These are phyloP conservation scores for Drosophila littoralis DNA, from an alignment of 1,140 invertebrate genomes.

Conservation along the genomic window DNA sequence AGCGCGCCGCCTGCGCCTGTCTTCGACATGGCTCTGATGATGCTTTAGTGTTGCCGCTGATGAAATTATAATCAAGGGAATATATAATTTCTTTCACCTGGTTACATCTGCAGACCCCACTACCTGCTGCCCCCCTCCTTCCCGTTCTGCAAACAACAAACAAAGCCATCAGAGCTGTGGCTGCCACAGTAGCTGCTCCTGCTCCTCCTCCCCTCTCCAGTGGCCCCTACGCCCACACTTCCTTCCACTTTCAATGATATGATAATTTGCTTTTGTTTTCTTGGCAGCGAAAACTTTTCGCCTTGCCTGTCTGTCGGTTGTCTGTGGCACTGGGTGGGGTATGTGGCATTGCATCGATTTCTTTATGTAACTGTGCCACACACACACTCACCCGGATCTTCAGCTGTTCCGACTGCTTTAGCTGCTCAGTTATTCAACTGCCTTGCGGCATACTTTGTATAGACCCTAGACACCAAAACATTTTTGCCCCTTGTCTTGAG, in stretches of 20 bases:
- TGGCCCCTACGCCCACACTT: slow-evolving; percentile 22
- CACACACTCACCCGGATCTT: slow-evolving; percentile 16
- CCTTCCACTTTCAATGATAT: slow-evolving; percentile 68
- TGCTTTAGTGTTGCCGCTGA: slow-evolving; percentile 81
- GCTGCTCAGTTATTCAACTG: slow-evolving; percentile 37
- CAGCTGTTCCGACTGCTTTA: slow-evolving; percentile 13
- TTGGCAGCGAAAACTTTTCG: slow-evolving; percentile 55
- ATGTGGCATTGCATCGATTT: slow-evolving; percentile 49
- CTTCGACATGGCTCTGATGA: slow-evolving; percentile 72
- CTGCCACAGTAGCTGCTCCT: slow-evolving; percentile 20
- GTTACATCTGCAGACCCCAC: slow-evolving; percentile 44
- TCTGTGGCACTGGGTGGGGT: background rate
- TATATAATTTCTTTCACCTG: slow-evolving; percentile 82
- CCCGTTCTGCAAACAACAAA: slow-evolving; percentile 46
- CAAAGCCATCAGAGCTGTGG: slow-evolving; percentile 36
- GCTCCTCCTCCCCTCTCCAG: background rate
- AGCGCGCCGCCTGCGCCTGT: slow-evolving; percentile 33
- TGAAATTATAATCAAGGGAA: slow-evolving; percentile 83
- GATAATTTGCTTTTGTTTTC: slow-evolving; percentile 79
- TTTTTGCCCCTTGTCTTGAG: slow-evolving; percentile 23
- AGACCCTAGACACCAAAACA: slow-evolving; percentile 32
- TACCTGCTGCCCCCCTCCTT: background rate
- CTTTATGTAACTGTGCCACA: slow-evolving; percentile 52
- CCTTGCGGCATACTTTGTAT: slow-evolving; percentile 36
- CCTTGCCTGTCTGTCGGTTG: slow-evolving; percentile 11